Evolutionary conservation across 2,888 invertebrate genomes (phyloP).

Genomic region (Orthosia cruda): DNA sequence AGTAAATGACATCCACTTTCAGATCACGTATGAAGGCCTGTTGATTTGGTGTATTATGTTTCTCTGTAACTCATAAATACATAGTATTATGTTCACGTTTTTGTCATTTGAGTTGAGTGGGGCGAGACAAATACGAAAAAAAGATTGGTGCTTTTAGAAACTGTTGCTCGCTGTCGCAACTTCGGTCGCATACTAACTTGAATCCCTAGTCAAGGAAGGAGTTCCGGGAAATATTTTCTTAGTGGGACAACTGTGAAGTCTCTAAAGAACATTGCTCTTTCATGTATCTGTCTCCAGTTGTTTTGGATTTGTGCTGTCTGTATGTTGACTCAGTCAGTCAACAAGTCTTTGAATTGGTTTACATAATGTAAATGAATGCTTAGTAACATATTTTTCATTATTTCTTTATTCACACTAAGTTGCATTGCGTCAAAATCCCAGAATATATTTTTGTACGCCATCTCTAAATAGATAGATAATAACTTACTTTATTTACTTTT

Average conservation of each 20-base stretch:
- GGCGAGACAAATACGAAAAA: slow-evolving; percentile 21
- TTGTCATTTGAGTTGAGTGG: slow-evolving; percentile 29
- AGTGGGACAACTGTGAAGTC: slow-evolving; percentile 12
- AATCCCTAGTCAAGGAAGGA: slow-evolving; percentile 1
- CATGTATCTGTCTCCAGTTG: neutral
- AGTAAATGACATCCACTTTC: slow-evolving; percentile 58
- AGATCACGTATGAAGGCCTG: slow-evolving; percentile 62
- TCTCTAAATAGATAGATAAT: neutral
- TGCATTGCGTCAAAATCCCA: neutral
- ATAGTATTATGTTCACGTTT: slow-evolving; percentile 50
- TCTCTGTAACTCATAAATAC: slow-evolving; percentile 49
- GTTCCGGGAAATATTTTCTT: slow-evolving; percentile 24
- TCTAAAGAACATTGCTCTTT: slow-evolving; percentile 19
- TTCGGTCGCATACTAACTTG: slow-evolving; percentile 30
- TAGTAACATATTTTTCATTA: neutral
- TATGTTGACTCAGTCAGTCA: neutral
- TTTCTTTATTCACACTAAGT: neutral
- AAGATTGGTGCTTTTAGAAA: slow-evolving; percentile 7
- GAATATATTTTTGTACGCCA: neutral
- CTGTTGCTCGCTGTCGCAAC: slow-evolving; percentile 13
- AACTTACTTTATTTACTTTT: neutral
- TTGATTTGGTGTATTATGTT: slow-evolving; percentile 68
- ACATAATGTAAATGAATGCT: neutral
- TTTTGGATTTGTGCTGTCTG: neutral
- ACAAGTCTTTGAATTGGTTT: neutral